Conservation (phyloP, 2,888 invertebrate species). For the Mythimna loreyi region DNA sequence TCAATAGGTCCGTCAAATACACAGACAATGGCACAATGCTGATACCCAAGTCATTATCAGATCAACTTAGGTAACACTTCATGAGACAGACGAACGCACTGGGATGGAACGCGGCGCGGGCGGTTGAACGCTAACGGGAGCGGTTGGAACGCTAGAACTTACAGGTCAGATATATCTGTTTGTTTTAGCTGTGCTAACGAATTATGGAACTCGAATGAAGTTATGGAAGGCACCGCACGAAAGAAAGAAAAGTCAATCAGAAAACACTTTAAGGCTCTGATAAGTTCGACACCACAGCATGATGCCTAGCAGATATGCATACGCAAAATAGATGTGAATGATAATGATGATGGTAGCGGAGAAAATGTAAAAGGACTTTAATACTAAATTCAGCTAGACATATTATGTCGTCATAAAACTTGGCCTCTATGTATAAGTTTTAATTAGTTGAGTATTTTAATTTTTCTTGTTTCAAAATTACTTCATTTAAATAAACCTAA, state of each 20-base stretch:
- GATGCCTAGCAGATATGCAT: not conserved
- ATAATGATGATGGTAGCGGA: not conserved
- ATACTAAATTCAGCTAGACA: not conserved
- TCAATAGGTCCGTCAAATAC: constrained; percentile 71
- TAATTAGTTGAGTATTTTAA: too few species aligned
- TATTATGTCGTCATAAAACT: too few species aligned
- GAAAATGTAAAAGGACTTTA: not conserved
- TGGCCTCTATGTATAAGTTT: too few species aligned
- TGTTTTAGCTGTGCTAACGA: not conserved
- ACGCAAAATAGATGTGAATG: not conserved
- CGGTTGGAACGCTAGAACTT: constrained; percentile 22
- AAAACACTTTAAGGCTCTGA: too few species aligned
- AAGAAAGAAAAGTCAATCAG: too few species aligned
- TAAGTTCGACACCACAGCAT: not conserved
- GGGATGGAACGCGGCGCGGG: not conserved
- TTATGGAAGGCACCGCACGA: not conserved
- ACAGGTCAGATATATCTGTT: not conserved
- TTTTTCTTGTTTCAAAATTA: too few species aligned
- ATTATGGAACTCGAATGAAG: not conserved
- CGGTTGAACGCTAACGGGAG: constrained; percentile 1
- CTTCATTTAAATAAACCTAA: too few species aligned
- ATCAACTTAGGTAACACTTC: constrained; percentile 74
- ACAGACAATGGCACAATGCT: constrained; percentile 69
- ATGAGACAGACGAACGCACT: constrained; percentile 66
- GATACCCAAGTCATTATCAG: constrained; percentile 73